Evolutionary conservation across 2,113 vertebrate genomes (phyloP), one percentile per base, ranked within the genome.

Genomic region (Brevimyrus niger): DNA sequence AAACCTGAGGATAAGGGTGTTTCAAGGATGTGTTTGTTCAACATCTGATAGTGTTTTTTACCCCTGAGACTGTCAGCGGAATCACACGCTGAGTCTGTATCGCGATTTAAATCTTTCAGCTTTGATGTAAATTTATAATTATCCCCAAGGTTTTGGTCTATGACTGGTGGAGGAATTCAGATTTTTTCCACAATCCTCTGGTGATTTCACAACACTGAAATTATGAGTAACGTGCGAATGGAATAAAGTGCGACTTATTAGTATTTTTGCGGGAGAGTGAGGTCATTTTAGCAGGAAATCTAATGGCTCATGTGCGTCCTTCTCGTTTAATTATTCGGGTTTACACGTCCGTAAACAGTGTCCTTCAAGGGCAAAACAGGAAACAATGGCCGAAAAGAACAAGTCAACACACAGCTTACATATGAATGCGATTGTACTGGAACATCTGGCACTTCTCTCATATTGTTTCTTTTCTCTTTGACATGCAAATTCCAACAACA

Each of bases 401-500:
- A 58, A 58, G 58, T 82, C 88, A 88, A 51, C 88, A 69, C 31
- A n/a, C 58, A 69, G 80, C 80, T 17, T 89, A 82, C 50, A 88
- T 92, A 86, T 86, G 90, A 91, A 90, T 61, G 61, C 65, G 35
- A 84, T 91, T 90, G 47, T 51, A 47, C 38, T 42, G 69, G 93
- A 95, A 96, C 95, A 95, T 96, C 95, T 96, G 96, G 92, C 90
- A 90, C 23, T 87, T 90, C 89, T 91, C 92, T 93, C 87, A 91
- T 94, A 92, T 88, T 91, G 92, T 88, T 93, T 89, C 85, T 35
- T 86, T 89, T 87, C 91, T 93, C 93, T 87, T 93, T 89, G 93
- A 91, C 91, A 58, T 88, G 87, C 73, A 90, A 80, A 90, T 90
- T 89, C n/a, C 86, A 89, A 87, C 88, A 86, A 85, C 42, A 89